These are phyloP conservation scores for Cochlearius cochlearius DNA, from an alignment of 2,113 vertebrate genomes.

Conservation along the genomic window DNA sequence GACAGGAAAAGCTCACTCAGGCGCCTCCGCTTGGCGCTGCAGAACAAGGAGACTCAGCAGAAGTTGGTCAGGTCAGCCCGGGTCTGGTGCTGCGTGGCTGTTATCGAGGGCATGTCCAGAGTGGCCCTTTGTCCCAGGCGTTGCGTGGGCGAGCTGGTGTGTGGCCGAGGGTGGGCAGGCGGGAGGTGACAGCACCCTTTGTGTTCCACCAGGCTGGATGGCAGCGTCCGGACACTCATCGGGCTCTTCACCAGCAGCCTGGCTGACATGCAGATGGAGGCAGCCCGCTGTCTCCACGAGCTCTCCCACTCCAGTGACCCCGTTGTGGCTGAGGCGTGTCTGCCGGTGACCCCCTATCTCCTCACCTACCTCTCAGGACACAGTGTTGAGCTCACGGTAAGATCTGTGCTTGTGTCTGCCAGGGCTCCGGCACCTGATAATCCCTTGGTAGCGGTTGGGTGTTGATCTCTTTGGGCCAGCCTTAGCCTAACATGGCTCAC, in stretches of 20 bases:
- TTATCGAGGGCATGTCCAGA: rapidly evolving
- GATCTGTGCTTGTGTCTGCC: rapidly evolving
- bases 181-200: background rate
- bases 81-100: background rate
- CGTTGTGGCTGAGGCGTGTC: conserved; percentile 78
- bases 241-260: conserved; percentile 87
- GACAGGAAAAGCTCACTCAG: conserved; percentile 74
- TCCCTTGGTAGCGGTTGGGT: background rate
- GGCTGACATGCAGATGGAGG: conserved; percentile 85
- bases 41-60: conserved; percentile 79
- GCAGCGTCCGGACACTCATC: conserved; percentile 81
- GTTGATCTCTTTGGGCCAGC: background rate
- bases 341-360: conserved; percentile 91
- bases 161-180: background rate
- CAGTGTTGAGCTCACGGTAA: conserved; percentile 88
- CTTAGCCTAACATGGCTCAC: background rate
- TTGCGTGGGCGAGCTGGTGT: background rate
- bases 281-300: conserved; percentile 84
- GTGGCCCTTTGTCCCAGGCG: background rate
- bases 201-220: conserved; percentile 79
- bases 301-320: conserved; percentile 87
- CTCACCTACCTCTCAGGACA: conserved; percentile 92
- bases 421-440: background rate
- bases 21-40: conserved; percentile 78
- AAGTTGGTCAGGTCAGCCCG: conserved; percentile 83